Base-by-base conservation (phyloP, 92 coral and sea anemone species). In the Desmophyllum pertusum region DNA sequence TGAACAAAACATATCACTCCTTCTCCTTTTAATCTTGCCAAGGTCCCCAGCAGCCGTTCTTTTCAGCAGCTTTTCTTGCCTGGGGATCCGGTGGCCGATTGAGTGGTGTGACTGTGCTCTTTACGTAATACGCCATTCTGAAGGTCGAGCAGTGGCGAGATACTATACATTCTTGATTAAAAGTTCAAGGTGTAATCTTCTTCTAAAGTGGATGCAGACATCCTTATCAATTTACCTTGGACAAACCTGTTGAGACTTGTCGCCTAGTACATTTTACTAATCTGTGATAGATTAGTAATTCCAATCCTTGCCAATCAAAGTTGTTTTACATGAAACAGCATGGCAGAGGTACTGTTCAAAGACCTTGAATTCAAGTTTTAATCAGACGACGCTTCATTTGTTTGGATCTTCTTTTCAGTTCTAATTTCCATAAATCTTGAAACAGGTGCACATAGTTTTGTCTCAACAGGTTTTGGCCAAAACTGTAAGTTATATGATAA, bases 11-110 rank as follows among this genome's bases (percentile, higher is more conserved):
- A n/a, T n/a, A n/a, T n/a, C n/a, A n/a, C n/a, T n/a, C n/a, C n/a
- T n/a, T n/a, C n/a, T n/a, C n/a, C 19, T 51, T 10, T 78, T 43
- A 82, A 5, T 50, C 73, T 43, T 84, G 67, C 96, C 96, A 93
- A 9, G 96, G 96, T 2, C 94, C 85, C 96, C 96, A 93, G 7
- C 90, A 88, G 4, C 87, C 91, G 43, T 90, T 93, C 82, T 85
- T 77, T 68, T 88, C 59, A 25, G 96, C 96, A 48, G 80, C 73
- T 65, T 76, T 42, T 41, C 83, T 70, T 23, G 96, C 96, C 76
- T 90, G 59, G 57, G 93, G 96, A 52, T 93, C 96, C 21, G 83
- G 79, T 39, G 93, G 90, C 53, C 89, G 83, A 53, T 90, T 83
- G 36, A 91, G 88, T 46, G 94, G 90, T 23, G 88, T 76, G 4